Evolutionary conservation across 2,797 vertebrate species (phyloP).

Genomic region (Cyclura pinguis): DNA sequence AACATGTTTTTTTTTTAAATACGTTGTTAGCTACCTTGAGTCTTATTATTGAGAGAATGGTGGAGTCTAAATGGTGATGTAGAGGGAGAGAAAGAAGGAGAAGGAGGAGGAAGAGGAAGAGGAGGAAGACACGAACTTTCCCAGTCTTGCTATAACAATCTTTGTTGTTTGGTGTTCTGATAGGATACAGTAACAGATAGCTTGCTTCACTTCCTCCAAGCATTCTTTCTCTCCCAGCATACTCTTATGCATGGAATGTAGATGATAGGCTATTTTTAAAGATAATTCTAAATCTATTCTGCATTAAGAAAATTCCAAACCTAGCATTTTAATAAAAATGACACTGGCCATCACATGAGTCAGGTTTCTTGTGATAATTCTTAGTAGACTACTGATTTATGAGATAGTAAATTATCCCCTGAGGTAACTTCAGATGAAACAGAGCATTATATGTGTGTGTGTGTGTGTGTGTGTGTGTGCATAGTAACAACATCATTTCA

Average conservation of each 20-base stretch:
- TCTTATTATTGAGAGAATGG: no score
- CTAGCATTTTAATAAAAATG: constrained; percentile 7
- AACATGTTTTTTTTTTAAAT: no score
- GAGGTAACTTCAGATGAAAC: neutral
- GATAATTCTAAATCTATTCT: neutral
- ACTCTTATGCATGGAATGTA: neutral
- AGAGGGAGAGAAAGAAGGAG: no score
- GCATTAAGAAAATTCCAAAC: neutral
- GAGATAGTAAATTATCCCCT: neutral
- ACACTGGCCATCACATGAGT: neutral
- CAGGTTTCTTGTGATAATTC: constrained; percentile 4
- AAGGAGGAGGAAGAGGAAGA: no score
- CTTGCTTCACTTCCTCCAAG: neutral
- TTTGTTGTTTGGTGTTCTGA: neutral
- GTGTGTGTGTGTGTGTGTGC: no score
- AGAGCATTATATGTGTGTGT: neutral
- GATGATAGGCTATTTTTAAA: no score
- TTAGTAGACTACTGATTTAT: constrained; percentile 6
- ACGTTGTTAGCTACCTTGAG: no score
- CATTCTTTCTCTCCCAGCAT: neutral
- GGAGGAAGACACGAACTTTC: neutral
- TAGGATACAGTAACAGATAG: neutral
- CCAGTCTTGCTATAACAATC: neutral
- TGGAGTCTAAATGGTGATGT: no score
- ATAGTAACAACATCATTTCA: neutral